phyloP scores from a whole-genome alignment of 2,797 vertebrate genomes.

The Amazonetta brasiliensis region DNA sequence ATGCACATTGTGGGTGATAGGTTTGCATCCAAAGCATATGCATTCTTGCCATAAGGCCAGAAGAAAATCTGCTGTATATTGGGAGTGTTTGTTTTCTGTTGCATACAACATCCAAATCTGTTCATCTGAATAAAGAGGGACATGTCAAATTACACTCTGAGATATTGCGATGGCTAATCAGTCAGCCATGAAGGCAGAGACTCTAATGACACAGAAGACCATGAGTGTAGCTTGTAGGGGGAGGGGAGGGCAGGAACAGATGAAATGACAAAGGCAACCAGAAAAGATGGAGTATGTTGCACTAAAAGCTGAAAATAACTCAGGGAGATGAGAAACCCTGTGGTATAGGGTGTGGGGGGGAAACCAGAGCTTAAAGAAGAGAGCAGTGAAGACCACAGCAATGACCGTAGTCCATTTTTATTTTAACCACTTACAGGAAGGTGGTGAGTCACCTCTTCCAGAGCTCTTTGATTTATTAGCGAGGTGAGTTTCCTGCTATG shows the following conservation, averaged over 20 bases:
- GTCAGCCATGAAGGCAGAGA: not conserved
- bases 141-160: not conserved
- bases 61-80: not conserved
- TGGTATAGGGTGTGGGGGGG: not conserved
- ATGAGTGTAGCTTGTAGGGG: not conserved
- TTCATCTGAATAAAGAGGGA: not conserved
- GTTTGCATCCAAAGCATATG: not conserved
- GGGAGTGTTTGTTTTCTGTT: not conserved
- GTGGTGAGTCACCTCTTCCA: slow-evolving; percentile 37
- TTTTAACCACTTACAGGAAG: slow-evolving; percentile 50
- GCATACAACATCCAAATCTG: not conserved
- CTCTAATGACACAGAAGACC: not conserved
- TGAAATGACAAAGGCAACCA: not conserved
- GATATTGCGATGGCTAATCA: not conserved
- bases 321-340: not conserved
- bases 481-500: slow-evolving; percentile 37
- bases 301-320: slow-evolving; percentile 29
- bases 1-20: not conserved
- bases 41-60: not conserved
- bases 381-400: slow-evolving; percentile 13
- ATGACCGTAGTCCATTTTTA: slow-evolving; percentile 20
- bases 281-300: not conserved
- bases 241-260: not conserved
- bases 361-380: not conserved
- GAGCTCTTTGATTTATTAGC: slow-evolving; percentile 30